Evolutionary conservation across 2,797 vertebrate genomes (phyloP), one percentile per base, ranked within the genome.

Genomic region (Scarus forsteni): DNA sequence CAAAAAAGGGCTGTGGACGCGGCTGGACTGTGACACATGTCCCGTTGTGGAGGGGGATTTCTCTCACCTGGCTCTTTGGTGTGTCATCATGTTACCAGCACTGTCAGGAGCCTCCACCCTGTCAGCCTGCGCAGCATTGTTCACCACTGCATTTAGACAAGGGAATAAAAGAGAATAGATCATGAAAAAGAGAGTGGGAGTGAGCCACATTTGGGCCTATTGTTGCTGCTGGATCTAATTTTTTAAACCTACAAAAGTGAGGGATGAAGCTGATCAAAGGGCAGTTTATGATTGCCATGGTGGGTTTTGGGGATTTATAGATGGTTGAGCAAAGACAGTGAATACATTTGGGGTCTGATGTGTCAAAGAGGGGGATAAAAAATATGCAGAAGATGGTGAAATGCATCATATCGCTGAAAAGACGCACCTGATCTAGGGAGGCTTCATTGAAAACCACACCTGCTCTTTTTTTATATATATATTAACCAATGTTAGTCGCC

Each of bases 11-110:
- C 18, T 80, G 72, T 76, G 84, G 88, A 87, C 66, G 38, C 75
- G 88, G 85, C 87, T 76, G 89, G 82, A 84, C 86, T 39, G 85
- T 91, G 94, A 94, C 93, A 94, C 93, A 94, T 93, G 93, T 90
- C 52, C 89, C 87, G 73, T 78, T 73, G 81, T 15, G 83, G 70
- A 68, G 67, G 88, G 86, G 85, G 85, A 83, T 77, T 87, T 90
- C 70, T 73, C 86, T 88, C 79, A 82, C 72, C 86, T 79, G 69
- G 86, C 66, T 13, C 93, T 94, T 95, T 94, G 93, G 92, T 86
- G 92, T 92, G 83, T 93, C 85, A 92, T 95, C 94, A 43, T 81
- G 88, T 95, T 95, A 92, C 94, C 86, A 13, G 75, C 60, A 79
- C 80, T 92, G 82, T 83, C 83, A 92, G 71, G 85, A 73, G 81